phyloP scores from a whole-genome alignment of 2,888 invertebrate species.

The Eumerus sabulonum region DNA sequence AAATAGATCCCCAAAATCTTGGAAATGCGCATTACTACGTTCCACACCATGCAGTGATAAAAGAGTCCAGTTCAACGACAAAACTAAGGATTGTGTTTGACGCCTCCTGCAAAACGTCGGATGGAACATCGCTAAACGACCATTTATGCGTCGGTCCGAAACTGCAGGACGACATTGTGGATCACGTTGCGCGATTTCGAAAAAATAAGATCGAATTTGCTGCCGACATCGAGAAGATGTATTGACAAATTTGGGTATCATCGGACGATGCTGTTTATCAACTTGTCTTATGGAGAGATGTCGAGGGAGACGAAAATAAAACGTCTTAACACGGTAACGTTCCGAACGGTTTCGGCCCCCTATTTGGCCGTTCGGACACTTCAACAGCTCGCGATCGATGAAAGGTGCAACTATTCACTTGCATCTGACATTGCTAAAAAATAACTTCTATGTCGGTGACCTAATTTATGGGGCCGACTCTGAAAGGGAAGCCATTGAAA shows the following conservation, averaged over 20 bases:
- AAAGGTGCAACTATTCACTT: conserved; percentile 2
- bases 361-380: too few relatives aligned
- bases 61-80: conserved; percentile 29
- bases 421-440: too few relatives aligned
- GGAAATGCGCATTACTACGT: conserved; percentile 10
- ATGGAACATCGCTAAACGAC: conserved; percentile 19
- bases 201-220: conserved; percentile 7
- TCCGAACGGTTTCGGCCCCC: conserved; percentile 8
- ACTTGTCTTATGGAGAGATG: conserved; percentile 4
- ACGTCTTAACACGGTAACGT: conserved; percentile 22
- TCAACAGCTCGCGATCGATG: conserved; percentile 17
- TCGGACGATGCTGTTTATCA: conserved; percentile 4
- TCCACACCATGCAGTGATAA: conserved; percentile 38
- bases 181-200: conserved; percentile 8
- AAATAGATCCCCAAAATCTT: background rate
- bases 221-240: conserved; percentile 23
- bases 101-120: conserved; percentile 25
- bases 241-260: conserved; percentile 19
- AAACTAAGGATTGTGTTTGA: conserved; percentile 35
- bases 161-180: conserved; percentile 23
- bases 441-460: conserved; percentile 16
- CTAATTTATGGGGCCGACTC: conserved; percentile 23
- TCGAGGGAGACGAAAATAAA: conserved; percentile 1
- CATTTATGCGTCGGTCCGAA: conserved; percentile 6
- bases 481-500: conserved; percentile 10